These are phyloP conservation scores for Heterotilapia buettikoferi DNA, from an alignment of 2,113 vertebrate species.

Conservation along the genomic window DNA sequence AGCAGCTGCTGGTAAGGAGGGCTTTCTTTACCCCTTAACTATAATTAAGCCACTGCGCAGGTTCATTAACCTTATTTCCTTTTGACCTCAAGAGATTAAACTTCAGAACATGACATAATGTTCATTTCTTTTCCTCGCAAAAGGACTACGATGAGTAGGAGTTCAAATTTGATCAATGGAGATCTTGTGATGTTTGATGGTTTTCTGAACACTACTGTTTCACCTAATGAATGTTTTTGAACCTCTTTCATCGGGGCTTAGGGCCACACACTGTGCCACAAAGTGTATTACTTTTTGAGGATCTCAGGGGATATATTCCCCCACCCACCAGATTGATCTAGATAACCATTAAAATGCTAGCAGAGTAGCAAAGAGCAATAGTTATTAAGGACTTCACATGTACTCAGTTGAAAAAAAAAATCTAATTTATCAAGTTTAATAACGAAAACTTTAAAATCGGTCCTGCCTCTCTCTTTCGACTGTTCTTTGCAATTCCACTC, in stretches of 20 bases:
- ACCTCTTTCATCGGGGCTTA: neutral
- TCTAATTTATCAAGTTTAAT: neutral
- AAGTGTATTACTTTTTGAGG: neutral
- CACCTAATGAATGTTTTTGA: neutral
- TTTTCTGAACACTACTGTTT: neutral
- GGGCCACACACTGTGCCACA: neutral
- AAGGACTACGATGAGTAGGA: neutral
- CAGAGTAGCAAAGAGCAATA: neutral
- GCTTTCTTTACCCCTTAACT: neutral
- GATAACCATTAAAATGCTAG: neutral
- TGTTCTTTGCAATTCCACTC: neutral
- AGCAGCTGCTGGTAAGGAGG: neutral
- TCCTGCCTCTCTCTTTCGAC: neutral
- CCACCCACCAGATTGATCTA: neutral
- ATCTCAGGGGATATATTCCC: neutral
- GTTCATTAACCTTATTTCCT: constrained; percentile 10
- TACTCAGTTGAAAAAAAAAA: neutral
- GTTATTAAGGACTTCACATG: neutral
- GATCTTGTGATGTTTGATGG: neutral
- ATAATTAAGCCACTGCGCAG: constrained; percentile 16
- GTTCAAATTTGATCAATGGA: neutral
- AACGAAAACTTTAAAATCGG: neutral
- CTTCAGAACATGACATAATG: neutral
- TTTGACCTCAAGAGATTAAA: neutral
- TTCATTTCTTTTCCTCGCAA: neutral